Evolutionary conservation across 2,888 invertebrate species (phyloP), one percentile per base, ranked within the genome.

Genomic region (Spilarctia lutea): DNA sequence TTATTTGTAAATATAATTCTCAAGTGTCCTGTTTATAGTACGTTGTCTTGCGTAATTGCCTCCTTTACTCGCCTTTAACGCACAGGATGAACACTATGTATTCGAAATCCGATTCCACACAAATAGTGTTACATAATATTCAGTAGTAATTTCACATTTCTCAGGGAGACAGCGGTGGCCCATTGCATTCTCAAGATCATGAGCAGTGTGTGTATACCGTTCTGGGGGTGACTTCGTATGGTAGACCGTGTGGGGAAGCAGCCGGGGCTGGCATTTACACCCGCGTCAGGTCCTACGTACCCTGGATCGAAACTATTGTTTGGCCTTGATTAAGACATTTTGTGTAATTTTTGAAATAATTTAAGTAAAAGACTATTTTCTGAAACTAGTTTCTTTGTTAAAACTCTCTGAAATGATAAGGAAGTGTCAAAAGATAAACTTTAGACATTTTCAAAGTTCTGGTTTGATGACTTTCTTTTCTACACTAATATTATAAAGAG

Each of bases 161-260:
- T 13, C 48, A 71, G 71, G 71, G 71, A 18, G 71, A 71, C 24
- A 71, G 71, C 10, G 71, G 71, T 35, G 71, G 71, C 10, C 71
- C 71, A 33, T 20, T 71, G 13, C 71, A 71, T 30, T 30, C 63
- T 30, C 33, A 3, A 7, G 8, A 24, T 33, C 30, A 39, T 42
- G 27, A 10, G 8, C 11, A 6, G 2, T 71, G 71, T 33, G 45
- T 71, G 71, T 65, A 6, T 33, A 33, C n/a, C 7, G 45, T 71
- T 13, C 11, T 71, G 1, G 71, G 71, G 4, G 71, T 71, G 48
- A 71, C 65, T 18, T 71, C 71, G 45, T 48, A 65, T 16, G 71
- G 71, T 0, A 71, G 45, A n/a, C 63, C 65, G 0, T 71, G 71
- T 11, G 71, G 71, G 0, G n/a, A 48, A 13, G 24, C 30, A 6